Evolutionary conservation across 2,888 invertebrate genomes (phyloP).

Genomic region (Pandemis heparana): DNA sequence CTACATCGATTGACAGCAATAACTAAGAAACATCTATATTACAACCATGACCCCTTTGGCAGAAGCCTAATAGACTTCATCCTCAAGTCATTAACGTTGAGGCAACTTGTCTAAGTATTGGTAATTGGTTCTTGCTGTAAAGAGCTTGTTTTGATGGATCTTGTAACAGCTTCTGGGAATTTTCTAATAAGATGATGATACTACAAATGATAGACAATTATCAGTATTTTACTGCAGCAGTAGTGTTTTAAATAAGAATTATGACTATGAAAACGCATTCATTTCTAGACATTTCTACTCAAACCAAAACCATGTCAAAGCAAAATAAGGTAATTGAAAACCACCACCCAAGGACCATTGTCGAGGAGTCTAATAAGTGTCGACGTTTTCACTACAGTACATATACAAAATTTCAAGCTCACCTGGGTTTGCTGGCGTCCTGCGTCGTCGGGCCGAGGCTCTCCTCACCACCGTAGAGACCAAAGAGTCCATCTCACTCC

Average conservation of each 20-base stretch:
- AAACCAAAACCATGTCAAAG: too few relatives aligned
- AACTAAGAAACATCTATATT: conserved; percentile 11
- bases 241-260: too few relatives aligned
- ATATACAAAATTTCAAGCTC: conserved; percentile 43
- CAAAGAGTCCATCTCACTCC: conserved; percentile 85
- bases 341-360: neutral
- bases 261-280: too few relatives aligned
- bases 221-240: neutral
- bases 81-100: conserved; percentile 36
- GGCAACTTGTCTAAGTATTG: conserved; percentile 26
- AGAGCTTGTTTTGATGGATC: conserved; percentile 1
- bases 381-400: too few relatives aligned
- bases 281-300: neutral
- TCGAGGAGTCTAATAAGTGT: neutral
- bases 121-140: conserved; percentile 21
- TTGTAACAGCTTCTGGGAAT: conserved; percentile 1
- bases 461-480: conserved; percentile 88
- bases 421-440: conserved; percentile 82
- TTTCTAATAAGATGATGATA: neutral
- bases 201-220: neutral
- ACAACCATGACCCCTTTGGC: conserved; percentile 39
- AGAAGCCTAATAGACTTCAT: conserved; percentile 31
- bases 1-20: conserved; percentile 24
- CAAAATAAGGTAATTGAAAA: too few relatives aligned
- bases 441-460: conserved; percentile 87